Conservation (phyloP, 2,888 invertebrate genomes). For the Cataglyphis rosenhaueri region DNA sequence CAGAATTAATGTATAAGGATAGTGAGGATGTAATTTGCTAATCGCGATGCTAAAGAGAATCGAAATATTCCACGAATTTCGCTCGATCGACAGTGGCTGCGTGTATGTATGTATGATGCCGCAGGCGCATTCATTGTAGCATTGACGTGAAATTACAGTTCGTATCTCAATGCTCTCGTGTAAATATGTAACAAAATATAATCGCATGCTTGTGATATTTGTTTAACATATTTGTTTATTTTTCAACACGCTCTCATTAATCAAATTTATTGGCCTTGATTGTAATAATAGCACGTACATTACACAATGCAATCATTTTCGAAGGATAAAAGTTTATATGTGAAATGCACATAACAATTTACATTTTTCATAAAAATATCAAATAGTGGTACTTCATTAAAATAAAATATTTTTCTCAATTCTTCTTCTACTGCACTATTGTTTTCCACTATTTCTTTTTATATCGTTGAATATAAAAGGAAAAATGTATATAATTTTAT, state of each 20-base stretch:
- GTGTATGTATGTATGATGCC: conserved; percentile 10
- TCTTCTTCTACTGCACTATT: neutral
- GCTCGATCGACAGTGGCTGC: conserved; percentile 8
- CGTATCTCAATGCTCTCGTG: conserved; percentile 31
- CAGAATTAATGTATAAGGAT: conserved; percentile 20
- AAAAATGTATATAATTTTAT: neutral
- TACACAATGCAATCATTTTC: neutral
- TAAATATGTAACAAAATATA: conserved; percentile 43
- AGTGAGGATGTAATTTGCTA: conserved; percentile 30
- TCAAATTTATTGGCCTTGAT: neutral
- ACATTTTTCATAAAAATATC: conserved; percentile 23
- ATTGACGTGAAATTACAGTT: conserved; percentile 51
- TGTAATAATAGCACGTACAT: neutral
- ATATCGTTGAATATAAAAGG: neutral
- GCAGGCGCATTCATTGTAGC: conserved; percentile 38
- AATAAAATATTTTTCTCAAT: conserved; percentile 13
- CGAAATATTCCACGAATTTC: conserved; percentile 47
- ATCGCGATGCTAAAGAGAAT: conserved; percentile 19
- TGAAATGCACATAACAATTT: neutral
- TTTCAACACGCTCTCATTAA: conserved; percentile 21
- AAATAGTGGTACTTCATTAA: neutral
- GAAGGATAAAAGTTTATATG: neutral
- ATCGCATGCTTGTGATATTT: conserved; percentile 28
- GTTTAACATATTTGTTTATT: conserved; percentile 20
- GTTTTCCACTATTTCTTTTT: neutral